Conservation (phyloP, 2,113 vertebrate species). For the Poecilia latipinna region DNA sequence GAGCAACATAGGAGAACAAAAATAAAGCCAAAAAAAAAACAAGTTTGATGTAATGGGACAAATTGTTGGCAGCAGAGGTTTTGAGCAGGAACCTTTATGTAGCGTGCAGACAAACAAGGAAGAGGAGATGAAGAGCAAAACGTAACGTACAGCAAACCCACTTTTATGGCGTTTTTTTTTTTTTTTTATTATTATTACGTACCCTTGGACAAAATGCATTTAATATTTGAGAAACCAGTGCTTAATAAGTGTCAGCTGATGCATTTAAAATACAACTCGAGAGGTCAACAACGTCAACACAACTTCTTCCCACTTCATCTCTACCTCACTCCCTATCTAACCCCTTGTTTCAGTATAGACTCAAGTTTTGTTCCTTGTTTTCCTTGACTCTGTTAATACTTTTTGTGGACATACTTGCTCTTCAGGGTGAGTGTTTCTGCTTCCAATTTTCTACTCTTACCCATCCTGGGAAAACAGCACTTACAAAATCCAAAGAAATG, state of each 20-base stretch:
- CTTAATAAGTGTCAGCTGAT: not conserved
- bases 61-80: constrained; percentile 19
- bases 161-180: not conserved
- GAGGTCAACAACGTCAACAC: not conserved
- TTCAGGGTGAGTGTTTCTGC: constrained; percentile 66
- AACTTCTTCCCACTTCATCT: constrained; percentile 2
- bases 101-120: constrained; percentile 19
- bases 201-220: not conserved
- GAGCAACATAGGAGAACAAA: constrained; percentile 39
- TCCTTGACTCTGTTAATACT: constrained; percentile 39
- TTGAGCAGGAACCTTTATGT: too few relatives aligned
- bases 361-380: constrained; percentile 47
- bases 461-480: constrained; percentile 50
- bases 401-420: constrained; percentile 51
- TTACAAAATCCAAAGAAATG: constrained; percentile 58
- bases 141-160: not conserved
- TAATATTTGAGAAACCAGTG: not conserved
- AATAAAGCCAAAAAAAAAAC: constrained; percentile 31
- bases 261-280: not conserved
- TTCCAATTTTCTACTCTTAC: constrained; percentile 71
- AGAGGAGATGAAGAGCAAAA: not conserved
- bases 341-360: constrained; percentile 1
- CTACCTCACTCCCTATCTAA: not conserved
- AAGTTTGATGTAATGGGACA: not conserved
- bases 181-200: not conserved